Conservation (phyloP, 2,888 invertebrate genomes). For the Napeogenes sylphis region DNA sequence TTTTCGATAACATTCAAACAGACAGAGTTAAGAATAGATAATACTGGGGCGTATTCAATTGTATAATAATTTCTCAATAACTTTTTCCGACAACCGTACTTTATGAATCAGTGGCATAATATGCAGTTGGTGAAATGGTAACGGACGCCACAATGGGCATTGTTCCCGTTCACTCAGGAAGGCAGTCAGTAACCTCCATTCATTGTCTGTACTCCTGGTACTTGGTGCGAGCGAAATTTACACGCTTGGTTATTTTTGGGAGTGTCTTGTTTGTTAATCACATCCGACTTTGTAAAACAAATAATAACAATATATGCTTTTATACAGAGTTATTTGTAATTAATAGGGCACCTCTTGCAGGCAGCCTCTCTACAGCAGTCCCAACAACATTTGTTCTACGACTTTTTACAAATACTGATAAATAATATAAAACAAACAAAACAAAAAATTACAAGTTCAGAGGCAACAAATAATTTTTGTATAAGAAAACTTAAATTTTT, state of each 20-base stretch:
- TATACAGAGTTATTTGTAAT: too few species aligned
- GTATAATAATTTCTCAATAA: conserved; percentile 10
- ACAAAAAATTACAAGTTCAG: too few species aligned
- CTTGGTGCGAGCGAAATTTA: conserved; percentile 20
- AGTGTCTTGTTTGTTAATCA: background rate
- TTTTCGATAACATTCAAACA: too few species aligned
- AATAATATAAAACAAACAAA: too few species aligned
- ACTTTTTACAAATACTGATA: too few species aligned
- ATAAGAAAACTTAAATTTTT: too few species aligned
- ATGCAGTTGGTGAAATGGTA: conserved; percentile 59
- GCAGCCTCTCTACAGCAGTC: too few species aligned
- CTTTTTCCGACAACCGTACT: conserved; percentile 6
- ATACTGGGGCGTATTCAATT: conserved; percentile 3
- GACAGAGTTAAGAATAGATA: too few species aligned
- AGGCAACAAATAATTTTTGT: too few species aligned
- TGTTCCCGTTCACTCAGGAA: conserved; percentile 55
- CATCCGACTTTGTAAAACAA: background rate
- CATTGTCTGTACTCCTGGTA: conserved; percentile 56
- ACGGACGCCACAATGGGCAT: conserved; percentile 58
- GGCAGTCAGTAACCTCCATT: conserved; percentile 41
- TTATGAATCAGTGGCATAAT: conserved; percentile 38
- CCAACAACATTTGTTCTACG: too few species aligned
- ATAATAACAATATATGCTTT: too few species aligned
- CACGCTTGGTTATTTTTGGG: conserved; percentile 12
- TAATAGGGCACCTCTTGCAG: too few species aligned